Conservation (phyloP, 2,888 invertebrate genomes). For the Tuta absoluta region DNA sequence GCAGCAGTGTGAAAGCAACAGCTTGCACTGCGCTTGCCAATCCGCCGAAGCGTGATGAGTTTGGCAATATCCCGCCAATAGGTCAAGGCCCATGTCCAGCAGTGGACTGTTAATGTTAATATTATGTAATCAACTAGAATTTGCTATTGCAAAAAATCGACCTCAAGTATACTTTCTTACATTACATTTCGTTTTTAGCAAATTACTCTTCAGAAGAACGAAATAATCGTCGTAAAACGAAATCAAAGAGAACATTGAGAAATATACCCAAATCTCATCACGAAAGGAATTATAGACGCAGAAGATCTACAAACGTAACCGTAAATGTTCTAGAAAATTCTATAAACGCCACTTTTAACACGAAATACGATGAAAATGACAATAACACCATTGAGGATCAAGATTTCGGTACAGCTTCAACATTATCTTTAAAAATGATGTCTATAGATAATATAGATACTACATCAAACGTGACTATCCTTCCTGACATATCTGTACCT, state of each 20-base stretch:
- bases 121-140: no score
- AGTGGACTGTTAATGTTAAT: no score
- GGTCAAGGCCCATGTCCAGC: no score
- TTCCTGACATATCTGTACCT: neutral
- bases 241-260: conserved; percentile 33
- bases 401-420: neutral
- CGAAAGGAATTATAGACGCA: conserved; percentile 46
- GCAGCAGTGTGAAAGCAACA: no score
- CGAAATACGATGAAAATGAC: conserved; percentile 25
- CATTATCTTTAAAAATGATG: neutral
- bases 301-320: conserved; percentile 48
- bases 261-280: conserved; percentile 32
- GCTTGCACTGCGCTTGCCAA: no score
- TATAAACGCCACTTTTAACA: conserved; percentile 42
- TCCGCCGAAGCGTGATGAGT: no score
- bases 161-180: no score
- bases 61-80: no score
- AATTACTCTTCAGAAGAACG: conserved; percentile 52
- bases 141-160: no score
- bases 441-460: neutral
- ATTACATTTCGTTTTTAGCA: conserved; percentile 32
- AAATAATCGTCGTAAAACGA: conserved; percentile 22
- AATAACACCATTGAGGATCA: conserved; percentile 5
- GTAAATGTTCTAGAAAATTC: conserved; percentile 48
- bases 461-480: conserved; percentile 1